Evolutionary conservation across 2,113 vertebrate species (phyloP).

Genomic region (Eulemur rufifrons): DNA sequence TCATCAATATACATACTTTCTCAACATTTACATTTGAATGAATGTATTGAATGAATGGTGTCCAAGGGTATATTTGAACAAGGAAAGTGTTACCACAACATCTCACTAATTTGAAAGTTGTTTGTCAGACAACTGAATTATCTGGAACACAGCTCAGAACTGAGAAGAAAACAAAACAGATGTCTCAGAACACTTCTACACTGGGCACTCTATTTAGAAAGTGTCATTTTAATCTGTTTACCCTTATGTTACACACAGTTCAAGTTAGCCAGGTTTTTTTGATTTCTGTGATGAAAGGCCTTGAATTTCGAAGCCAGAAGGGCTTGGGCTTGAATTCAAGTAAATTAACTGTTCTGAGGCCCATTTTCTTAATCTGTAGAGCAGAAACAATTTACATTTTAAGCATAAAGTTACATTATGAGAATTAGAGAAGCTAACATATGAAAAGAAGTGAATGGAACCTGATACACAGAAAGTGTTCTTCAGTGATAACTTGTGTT

Average conservation of each 20-base stretch:
- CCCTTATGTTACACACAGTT: neutral
- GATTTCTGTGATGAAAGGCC: neutral
- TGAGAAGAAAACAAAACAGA: slow-evolving; percentile 29
- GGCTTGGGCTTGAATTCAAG: slow-evolving; percentile 16
- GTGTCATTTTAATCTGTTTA: slow-evolving; percentile 19
- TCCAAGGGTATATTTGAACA: neutral
- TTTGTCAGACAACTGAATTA: slow-evolving; percentile 17
- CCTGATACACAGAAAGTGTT: neutral
- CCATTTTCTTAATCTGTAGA: neutral
- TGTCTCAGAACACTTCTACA: neutral
- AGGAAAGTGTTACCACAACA: neutral
- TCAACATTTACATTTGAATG: slow-evolving; percentile 11
- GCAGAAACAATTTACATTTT: neutral
- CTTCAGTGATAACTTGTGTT: neutral
- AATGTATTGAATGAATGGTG: neutral
- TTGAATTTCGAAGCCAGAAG: slow-evolving; percentile 1
- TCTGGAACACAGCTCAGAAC: neutral
- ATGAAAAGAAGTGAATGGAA: neutral
- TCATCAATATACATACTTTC: neutral
- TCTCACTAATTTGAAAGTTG: neutral
- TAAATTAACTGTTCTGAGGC: neutral
- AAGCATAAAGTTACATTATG: neutral
- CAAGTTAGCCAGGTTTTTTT: neutral
- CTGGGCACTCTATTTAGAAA: neutral
- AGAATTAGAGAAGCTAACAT: neutral